Evolutionary conservation across 2,113 vertebrate genomes (phyloP).

Genomic region (Chamaetylas fuelleborni): DNA sequence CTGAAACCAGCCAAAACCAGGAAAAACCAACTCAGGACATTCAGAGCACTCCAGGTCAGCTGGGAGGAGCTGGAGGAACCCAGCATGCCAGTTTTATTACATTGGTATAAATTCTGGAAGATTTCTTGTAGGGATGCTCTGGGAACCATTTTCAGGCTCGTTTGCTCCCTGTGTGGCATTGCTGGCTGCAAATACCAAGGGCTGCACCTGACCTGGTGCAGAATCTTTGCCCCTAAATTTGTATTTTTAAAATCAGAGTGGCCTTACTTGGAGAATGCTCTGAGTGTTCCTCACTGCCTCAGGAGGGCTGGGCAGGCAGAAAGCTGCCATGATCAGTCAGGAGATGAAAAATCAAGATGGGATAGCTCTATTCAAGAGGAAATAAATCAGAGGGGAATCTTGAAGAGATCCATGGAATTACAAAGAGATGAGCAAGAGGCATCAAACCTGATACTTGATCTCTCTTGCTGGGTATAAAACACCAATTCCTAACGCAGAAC

Average conservation of each 20-base stretch:
- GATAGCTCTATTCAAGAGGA: background rate
- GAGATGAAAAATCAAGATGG: background rate
- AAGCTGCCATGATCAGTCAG: background rate
- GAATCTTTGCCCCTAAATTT: background rate
- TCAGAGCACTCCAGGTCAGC: background rate
- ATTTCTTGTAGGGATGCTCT: background rate
- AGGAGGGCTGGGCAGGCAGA: background rate
- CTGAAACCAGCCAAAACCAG: background rate
- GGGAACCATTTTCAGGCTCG: background rate
- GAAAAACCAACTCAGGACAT: background rate
- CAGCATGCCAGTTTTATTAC: background rate
- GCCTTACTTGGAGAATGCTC: background rate
- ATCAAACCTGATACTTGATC: background rate
- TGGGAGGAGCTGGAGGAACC: background rate
- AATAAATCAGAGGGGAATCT: background rate
- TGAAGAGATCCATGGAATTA: background rate
- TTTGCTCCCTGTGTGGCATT: background rate
- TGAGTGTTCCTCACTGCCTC: background rate
- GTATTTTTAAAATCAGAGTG: background rate
- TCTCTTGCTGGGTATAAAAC: background rate
- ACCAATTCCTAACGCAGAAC: background rate
- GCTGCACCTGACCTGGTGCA: fast-evolving
- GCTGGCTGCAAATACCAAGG: background rate
- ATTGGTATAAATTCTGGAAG: background rate
- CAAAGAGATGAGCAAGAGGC: background rate